Evolutionary conservation across 2,797 vertebrate species (phyloP), one percentile per base, ranked within the genome.

Genomic region (Sternotherus odoratus): DNA sequence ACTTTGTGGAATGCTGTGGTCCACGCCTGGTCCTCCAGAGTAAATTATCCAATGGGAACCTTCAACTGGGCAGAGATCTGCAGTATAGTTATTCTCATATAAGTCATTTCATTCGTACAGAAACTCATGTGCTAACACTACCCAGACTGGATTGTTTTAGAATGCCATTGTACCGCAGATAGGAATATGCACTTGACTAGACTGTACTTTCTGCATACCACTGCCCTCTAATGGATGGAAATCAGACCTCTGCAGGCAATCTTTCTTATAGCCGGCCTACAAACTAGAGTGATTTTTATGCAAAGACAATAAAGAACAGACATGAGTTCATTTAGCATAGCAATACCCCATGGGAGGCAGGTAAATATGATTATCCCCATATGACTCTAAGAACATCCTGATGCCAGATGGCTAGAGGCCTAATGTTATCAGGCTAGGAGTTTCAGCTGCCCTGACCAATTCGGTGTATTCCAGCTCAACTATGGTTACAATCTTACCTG

Each of bases 171-270:
- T 28, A 16, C 72, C 2, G 6, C 28, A 46, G 24, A 28, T 26
- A 8, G 26, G 39, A 26, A 24, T 28, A 28, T 12, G 43, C 6
- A 46, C 39, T 43, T 15, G 5, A 46, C 39, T 43, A 28, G 5
- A 46, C 1, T 13, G 24, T 74, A 43, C 43, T 74, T 74, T 43
- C 24, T 74, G 15, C 43, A 74, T 74, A 16, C 7, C 48, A 77
- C 24, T 81, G 83, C 69, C 88, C 83, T 81, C 88, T 85, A 28
- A 69, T 63, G 83, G 83, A 46, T 46, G 9, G 53, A 46, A 69
- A 36, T 66, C 28, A 63, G 39, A 63, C 46, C 24, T 48, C 17
- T 28, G 23, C 26, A 48, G 48, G 4, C 43, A 46, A 54, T 43
- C 16, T 23, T 23, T 33, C 46, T 69, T 48, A 26, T 16, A 15